Evolutionary conservation across 2,113 vertebrate species (phyloP).

Genomic region (Lepidothrix coronata): DNA sequence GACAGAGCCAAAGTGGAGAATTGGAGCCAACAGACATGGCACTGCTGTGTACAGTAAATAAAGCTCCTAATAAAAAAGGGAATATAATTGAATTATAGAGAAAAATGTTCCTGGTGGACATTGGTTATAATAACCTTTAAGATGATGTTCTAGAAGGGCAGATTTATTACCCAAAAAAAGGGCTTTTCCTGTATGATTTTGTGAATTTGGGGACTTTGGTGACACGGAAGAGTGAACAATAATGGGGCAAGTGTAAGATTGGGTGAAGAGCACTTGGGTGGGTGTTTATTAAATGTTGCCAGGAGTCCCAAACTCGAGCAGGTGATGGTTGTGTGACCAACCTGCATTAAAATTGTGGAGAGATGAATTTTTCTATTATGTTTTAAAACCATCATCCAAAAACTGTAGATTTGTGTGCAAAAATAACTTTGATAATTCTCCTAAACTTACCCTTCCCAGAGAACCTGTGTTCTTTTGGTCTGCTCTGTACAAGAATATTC

Average conservation of each 20-base stretch:
- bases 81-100: background rate
- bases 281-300: background rate
- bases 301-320: background rate
- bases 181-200: rapidly evolving
- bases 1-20: background rate
- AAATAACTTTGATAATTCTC: background rate
- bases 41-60: background rate
- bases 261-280: background rate
- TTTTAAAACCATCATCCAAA: background rate
- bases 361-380: background rate
- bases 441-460: background rate
- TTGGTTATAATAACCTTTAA: background rate
- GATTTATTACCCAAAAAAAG: background rate
- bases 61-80: background rate
- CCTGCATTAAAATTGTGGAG: background rate
- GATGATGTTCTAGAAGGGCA: background rate
- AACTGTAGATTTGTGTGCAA: background rate
- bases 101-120: background rate
- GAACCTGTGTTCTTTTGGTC: background rate
- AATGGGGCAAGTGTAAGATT: rapidly evolving
- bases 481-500: background rate
- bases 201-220: background rate
- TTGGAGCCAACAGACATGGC: rapidly evolving
- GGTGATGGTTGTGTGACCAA: background rate
- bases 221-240: background rate